A percentile compares a stretch with the other conserved stretches of the same genome.
These are phyloP conservation scores for Premnoplex brunnescens DNA, from an alignment of 2,797 vertebrate species.

Conservation along the genomic window DNA sequence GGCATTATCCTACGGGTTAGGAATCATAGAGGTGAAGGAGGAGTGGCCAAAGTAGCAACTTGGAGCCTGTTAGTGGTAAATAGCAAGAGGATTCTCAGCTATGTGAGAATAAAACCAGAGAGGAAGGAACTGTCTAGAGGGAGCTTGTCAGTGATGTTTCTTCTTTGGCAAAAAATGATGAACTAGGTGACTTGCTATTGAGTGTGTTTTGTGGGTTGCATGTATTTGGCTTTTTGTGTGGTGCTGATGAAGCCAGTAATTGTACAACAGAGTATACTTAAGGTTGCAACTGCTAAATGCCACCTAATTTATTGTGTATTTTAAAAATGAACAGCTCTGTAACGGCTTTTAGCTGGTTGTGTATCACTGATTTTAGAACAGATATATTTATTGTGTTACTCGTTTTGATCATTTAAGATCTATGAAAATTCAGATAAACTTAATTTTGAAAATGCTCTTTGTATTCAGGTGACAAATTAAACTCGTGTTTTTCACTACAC, in stretches of 20 bases:
- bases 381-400: background rate
- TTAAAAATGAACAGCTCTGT: background rate
- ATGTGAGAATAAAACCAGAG: background rate
- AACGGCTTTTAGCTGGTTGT: background rate
- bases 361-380: background rate
- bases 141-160: background rate
- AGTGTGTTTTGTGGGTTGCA: background rate
- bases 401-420: background rate
- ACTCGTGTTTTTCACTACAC: background rate
- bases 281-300: background rate
- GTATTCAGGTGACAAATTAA: background rate
- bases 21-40: background rate
- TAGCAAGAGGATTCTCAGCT: background rate
- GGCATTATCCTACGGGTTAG: background rate
- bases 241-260: background rate
- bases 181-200: background rate
- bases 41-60: background rate
- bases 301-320: background rate
- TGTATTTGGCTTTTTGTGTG: background rate
- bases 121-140: background rate
- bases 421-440: background rate
- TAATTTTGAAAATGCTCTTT: background rate
- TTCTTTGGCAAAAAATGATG: background rate
- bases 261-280: background rate
- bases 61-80: background rate